Evolutionary conservation across 2,113 vertebrate genomes (phyloP).

Genomic region (Prunella himalayana): DNA sequence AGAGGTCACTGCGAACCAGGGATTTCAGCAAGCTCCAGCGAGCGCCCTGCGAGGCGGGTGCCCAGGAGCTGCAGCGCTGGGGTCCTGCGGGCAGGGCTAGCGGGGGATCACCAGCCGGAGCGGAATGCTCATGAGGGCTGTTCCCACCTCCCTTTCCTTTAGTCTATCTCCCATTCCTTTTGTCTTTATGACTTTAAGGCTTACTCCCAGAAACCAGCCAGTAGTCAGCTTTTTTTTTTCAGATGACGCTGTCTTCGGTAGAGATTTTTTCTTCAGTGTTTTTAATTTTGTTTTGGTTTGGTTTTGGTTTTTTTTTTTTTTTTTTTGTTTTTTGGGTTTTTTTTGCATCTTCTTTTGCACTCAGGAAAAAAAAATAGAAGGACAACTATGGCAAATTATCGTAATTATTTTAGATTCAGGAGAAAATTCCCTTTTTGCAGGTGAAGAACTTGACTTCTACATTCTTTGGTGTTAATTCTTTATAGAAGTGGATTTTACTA

Average conservation of each 20-base stretch:
- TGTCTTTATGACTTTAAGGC: neutral
- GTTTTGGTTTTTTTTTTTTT: neutral
- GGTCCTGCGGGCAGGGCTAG: neutral
- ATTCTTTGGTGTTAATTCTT: neutral
- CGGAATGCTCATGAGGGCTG: neutral
- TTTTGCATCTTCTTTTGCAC: neutral
- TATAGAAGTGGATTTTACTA: neutral
- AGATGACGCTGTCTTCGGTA: rapidly evolving
- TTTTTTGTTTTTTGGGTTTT: rapidly evolving
- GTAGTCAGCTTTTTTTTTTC: neutral
- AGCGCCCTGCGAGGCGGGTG: rapidly evolving
- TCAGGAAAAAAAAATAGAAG: neutral
- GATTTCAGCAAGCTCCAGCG: conserved; percentile 10
- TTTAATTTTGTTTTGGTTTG: neutral
- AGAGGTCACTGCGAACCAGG: conserved; percentile 72
- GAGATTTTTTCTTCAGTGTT: rapidly evolving
- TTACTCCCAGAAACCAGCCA: neutral
- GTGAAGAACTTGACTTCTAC: neutral
- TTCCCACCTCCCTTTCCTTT: too few relatives aligned
- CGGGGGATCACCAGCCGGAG: neutral
- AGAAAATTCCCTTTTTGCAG: neutral
- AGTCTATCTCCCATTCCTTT: neutral
- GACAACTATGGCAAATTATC: neutral
- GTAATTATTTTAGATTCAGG: neutral
- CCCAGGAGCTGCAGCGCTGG: too few relatives aligned